Conservation (phyloP, 2,113 vertebrate genomes). For the Paralichthys olivaceus region DNA sequence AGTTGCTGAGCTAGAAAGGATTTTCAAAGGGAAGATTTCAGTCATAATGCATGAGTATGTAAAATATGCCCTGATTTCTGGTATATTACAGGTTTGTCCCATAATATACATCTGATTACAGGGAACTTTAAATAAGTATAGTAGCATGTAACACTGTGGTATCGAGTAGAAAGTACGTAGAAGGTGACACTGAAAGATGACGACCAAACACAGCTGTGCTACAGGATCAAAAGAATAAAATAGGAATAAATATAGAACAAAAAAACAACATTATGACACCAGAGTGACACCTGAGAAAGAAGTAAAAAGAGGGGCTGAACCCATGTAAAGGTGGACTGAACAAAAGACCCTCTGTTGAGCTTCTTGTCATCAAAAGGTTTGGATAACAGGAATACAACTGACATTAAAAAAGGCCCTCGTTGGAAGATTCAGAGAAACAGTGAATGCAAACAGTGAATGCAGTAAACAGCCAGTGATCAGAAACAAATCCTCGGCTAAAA, state of each 20-base stretch:
- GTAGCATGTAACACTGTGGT: not conserved
- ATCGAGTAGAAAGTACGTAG: not conserved
- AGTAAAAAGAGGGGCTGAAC: not conserved
- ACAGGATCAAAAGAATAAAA: not conserved
- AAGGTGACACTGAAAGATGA: not conserved
- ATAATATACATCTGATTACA: not conserved
- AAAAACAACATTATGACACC: conserved; percentile 15
- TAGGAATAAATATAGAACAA: not conserved
- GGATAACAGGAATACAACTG: conserved; percentile 9
- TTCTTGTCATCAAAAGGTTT: conserved; percentile 35
- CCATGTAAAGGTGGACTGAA: conserved; percentile 8
- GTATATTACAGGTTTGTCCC: not conserved
- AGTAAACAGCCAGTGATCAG: conserved; percentile 41
- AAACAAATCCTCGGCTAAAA: conserved; percentile 48
- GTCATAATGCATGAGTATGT: not conserved
- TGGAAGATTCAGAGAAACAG: conserved; percentile 22
- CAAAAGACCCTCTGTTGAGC: conserved; percentile 9
- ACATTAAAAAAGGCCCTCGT: conserved; percentile 16
- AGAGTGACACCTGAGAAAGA: not conserved
- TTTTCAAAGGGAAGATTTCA: not conserved
- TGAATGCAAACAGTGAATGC: conserved; percentile 32
- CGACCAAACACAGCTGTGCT: conserved; percentile 7
- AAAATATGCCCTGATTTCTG: not conserved
- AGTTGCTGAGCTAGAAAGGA: not conserved
- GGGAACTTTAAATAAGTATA: not conserved